Evolutionary conservation across 2,888 invertebrate genomes (phyloP), one percentile per base, ranked within the genome.

Genomic region (Ischnura elegans): DNA sequence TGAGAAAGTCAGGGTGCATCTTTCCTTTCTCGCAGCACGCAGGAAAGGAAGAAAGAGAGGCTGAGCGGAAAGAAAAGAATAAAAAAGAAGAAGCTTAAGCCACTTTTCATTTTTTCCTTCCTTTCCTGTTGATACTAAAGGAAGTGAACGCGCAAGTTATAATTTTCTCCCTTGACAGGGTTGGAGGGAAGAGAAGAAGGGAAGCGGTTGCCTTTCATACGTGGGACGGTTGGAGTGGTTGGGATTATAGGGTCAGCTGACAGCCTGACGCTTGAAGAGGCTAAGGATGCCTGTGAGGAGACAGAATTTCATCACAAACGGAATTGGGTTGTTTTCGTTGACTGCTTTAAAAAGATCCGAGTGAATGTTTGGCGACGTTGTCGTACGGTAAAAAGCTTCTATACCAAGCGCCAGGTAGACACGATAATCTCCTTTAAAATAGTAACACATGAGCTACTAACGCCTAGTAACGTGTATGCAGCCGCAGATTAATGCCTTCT

Each of bases 71-170:
- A 2, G 76, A 61, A 61, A 36, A 76, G 29, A 76, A 25, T 13
- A 51, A 51, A n/a, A 36, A 66, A n/a, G 13, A 76, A 36, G 76
- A 13, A 76, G 76, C 76, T 76, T 76, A 76, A 76, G 76, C 76
- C 76, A 36, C 76, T 29, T 13, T 76, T 76, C 36, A 76, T 76
- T 76, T 76, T 76, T 76, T 16, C n/a, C n/a, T 76, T 36, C 76
- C n/a, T n/a, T 76, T 36, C n/a, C 29, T 36, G 76, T 76, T 76
- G 76, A 76, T 76, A 76, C 76, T 61, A n/a, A n/a, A 61, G 76
- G 76, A 76, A 36, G 76, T 36, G 61, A 76, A 76, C 76, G 36
- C 36, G 76, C 36, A 76, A 76, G 76, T 25, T 76, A 76, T 76
- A 36, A 76, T 76, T 76, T 51, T 76, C 76, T n/a, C 0, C 5